Percentiles rank a stretch among this genome's conserved stretches.
Conservation (phyloP, 2,888 invertebrate genomes). For the Hirtodrosophila alboralis region DNA sequence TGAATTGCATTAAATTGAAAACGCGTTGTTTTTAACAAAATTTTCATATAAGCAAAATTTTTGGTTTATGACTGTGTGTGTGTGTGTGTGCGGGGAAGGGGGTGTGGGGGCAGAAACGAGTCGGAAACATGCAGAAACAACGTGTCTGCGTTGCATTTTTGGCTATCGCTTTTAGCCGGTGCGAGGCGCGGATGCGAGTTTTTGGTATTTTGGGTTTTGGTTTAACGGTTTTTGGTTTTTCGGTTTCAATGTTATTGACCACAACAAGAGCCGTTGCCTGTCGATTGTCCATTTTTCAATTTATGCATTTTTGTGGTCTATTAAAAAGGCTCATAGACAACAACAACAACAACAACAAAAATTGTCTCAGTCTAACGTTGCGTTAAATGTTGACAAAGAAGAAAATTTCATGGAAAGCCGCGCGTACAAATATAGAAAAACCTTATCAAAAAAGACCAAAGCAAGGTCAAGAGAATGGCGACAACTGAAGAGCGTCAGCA, state of each 20-base stretch:
- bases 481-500: constrained; percentile 16
- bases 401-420: constrained; percentile 64
- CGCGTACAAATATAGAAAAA: constrained; percentile 62
- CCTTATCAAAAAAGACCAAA: constrained; percentile 65
- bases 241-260: constrained; percentile 31
- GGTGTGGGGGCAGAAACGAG: constrained; percentile 16
- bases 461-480: constrained; percentile 62
- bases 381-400: constrained; percentile 10
- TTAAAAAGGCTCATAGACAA: constrained; percentile 59
- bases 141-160: constrained; percentile 49
- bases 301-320: constrained; percentile 71
- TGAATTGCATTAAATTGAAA: constrained; percentile 19
- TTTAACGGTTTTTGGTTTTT: constrained; percentile 27
- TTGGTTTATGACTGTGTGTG: not conserved
- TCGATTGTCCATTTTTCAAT: constrained; percentile 32
- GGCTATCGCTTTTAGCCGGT: constrained; percentile 56
- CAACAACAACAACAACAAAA: constrained; percentile 27
- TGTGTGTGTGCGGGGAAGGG: not conserved
- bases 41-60: constrained; percentile 19
- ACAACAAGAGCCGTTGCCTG: constrained; percentile 25
- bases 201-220: constrained; percentile 27
- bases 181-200: constrained; percentile 60
- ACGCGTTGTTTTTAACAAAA: constrained; percentile 30
- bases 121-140: constrained; percentile 48
- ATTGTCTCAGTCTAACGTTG: constrained; percentile 17